These are phyloP conservation scores for Jaculus jaculus DNA, from an alignment of 2,113 vertebrate genomes.

Conservation along the genomic window DNA sequence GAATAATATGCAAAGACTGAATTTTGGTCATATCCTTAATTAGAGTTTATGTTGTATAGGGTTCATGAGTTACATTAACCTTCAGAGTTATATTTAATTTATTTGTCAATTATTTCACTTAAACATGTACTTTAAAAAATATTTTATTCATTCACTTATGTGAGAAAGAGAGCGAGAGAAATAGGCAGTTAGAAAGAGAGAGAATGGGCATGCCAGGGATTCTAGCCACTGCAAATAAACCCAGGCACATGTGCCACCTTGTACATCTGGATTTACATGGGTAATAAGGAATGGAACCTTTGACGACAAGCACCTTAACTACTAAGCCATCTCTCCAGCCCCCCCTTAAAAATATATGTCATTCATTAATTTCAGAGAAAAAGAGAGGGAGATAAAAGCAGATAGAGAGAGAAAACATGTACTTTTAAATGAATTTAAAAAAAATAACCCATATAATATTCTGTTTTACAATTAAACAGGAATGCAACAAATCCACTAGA, in stretches of 20 bases:
- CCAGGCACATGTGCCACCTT: too few species aligned
- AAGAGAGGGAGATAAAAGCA: too few species aligned
- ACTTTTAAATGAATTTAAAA: too few species aligned
- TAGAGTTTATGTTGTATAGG: not conserved
- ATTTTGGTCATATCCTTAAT: not conserved
- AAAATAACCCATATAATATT: not conserved
- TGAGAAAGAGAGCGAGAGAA: too few species aligned
- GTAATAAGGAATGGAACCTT: not conserved
- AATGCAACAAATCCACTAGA: not conserved
- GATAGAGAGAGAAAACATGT: not conserved
- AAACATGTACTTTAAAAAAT: not conserved
- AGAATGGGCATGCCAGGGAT: too few species aligned
- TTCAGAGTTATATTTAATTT: conserved; percentile 16
- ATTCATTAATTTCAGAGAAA: too few species aligned
- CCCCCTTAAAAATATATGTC: too few species aligned
- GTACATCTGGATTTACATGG: too few species aligned
- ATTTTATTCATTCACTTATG: too few species aligned
- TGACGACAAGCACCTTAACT: not conserved
- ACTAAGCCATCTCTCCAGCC: too few species aligned
- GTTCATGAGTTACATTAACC: not conserved
- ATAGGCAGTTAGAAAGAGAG: too few species aligned
- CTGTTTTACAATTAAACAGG: not conserved
- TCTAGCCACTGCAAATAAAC: too few species aligned
- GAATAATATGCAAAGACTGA: not conserved
- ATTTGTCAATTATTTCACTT: not conserved